phyloP scores from a whole-genome alignment of 2,888 invertebrate genomes.

The Morpho achilles region DNA sequence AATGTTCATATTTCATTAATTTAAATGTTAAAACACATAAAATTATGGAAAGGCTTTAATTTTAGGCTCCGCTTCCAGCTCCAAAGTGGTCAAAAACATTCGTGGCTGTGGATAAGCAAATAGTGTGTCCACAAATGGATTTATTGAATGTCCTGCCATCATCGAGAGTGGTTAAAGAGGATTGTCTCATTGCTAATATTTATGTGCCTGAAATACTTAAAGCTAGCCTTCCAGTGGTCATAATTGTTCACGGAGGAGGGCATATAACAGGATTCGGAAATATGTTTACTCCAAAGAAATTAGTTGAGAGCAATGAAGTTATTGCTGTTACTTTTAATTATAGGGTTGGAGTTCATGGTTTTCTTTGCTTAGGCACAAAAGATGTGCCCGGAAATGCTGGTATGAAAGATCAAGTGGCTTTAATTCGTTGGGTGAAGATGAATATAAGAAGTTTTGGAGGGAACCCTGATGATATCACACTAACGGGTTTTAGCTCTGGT shows the following conservation, averaged over 20 bases:
- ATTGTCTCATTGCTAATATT: conserved; percentile 37
- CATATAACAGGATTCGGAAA: conserved; percentile 49
- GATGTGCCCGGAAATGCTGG: conserved; percentile 42
- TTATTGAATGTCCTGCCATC: conserved; percentile 6
- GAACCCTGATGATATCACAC: conserved; percentile 42
- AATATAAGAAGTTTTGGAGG: conserved; percentile 43
- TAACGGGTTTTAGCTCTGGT: conserved; percentile 52
- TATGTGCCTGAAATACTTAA: conserved; percentile 32
- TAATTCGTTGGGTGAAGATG: conserved; percentile 39
- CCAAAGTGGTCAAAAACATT: conserved; percentile 33
- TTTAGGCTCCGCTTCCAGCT: conserved; percentile 44
- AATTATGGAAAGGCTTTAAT: conserved; percentile 17
- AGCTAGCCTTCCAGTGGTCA: conserved; percentile 46
- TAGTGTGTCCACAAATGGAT: conserved; percentile 31
- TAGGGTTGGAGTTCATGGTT: conserved; percentile 41
- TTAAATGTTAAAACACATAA: not conserved
- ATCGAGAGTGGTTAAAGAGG: conserved; percentile 28
- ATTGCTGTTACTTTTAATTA: conserved; percentile 51
- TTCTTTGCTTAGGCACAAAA: conserved; percentile 37
- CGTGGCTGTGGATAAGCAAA: conserved; percentile 33
- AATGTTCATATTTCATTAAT: not conserved
- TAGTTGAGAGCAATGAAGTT: conserved; percentile 38
- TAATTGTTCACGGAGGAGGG: conserved; percentile 61
- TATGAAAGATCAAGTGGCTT: conserved; percentile 43
- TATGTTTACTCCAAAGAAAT: conserved; percentile 32